These are phyloP conservation scores for Aphaenogaster ashmeadi DNA, from an alignment of 1,140 invertebrate species.

Conservation along the genomic window DNA sequence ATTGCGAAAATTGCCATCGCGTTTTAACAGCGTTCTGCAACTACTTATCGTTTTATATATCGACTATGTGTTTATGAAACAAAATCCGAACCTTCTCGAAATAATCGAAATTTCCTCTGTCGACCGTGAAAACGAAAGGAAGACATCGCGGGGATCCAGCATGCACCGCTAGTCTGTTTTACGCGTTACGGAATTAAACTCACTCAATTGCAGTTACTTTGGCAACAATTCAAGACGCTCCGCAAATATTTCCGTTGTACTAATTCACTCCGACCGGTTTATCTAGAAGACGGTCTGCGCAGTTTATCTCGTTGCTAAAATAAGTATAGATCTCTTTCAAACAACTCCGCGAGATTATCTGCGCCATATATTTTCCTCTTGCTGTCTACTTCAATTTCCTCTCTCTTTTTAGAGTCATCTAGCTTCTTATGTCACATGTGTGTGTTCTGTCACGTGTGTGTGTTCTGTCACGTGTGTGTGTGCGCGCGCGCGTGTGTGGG, in stretches of 20 bases:
- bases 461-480: neutral
- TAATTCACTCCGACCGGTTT: conserved; percentile 56
- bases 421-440: neutral
- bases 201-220: conserved; percentile 59
- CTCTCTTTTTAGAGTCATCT: neutral
- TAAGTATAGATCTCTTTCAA: conserved; percentile 52
- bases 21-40: neutral
- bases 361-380: conserved; percentile 10
- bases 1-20: neutral
- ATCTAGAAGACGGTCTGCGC: conserved; percentile 13
- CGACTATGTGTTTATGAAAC: neutral
- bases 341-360: conserved; percentile 3
- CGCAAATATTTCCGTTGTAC: conserved; percentile 59
- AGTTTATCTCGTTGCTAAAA: conserved; percentile 48
- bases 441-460: neutral
- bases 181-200: conserved; percentile 57
- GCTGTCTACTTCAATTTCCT: conserved; percentile 8
- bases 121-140: neutral
- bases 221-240: conserved; percentile 61
- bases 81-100: neutral
- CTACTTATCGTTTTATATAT: neutral
- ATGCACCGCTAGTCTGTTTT: neutral
- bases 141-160: neutral
- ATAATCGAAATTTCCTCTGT: neutral
- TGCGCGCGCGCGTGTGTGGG: too few species aligned